Base-by-base conservation (phyloP, 1,140 invertebrate genomes). In the Trichonephila clavata region DNA sequence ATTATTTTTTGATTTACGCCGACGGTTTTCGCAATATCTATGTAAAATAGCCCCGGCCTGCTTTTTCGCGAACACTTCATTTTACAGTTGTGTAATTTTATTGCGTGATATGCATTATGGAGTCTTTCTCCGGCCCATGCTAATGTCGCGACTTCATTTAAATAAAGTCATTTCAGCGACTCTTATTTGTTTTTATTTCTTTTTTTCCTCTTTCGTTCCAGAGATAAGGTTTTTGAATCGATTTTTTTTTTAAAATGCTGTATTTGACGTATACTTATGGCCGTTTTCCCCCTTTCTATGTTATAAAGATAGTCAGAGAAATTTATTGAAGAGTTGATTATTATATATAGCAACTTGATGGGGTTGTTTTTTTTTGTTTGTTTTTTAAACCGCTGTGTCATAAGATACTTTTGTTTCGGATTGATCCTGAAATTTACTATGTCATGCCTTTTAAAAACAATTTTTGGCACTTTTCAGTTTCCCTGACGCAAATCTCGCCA, bases 81-180 rank as follows among this genome's bases (percentile, higher is more conserved):
- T 93, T 93, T 93, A 88, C 92, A 93, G 84, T 80, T 57, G 65
- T 87, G 92, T 80, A 93, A 87, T 88, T 93, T 93, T 93, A 93
- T 93, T 93, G 84, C 90, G 20, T 88, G 63, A 68, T 60, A 90
- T 80, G 88, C 39, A 92, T 84, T 84, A 63, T 61, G 61, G 63
- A 27, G 65, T 57, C 59, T 20, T 81, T 90, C 6, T 84, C 13
- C 50, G 13, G 5, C 59, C 27, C 13, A 84, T 92, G 90, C 77
- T 92, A 92, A 84, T 84, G 61, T 61, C 24, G n/a, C 32, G 59
- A 24, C 43, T 57, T 63, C 80, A 83, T 92, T 92, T 92, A 50
- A 92, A 84, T 92, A 92, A 84, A 92, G 80, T 61, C 90, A 65
- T 92, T 89, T 77, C 39, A 27, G 20, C 20, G 18, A 50, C 20